Base-by-base conservation (phyloP, 2,888 invertebrate species). In the Pinctada fucata region DNA sequence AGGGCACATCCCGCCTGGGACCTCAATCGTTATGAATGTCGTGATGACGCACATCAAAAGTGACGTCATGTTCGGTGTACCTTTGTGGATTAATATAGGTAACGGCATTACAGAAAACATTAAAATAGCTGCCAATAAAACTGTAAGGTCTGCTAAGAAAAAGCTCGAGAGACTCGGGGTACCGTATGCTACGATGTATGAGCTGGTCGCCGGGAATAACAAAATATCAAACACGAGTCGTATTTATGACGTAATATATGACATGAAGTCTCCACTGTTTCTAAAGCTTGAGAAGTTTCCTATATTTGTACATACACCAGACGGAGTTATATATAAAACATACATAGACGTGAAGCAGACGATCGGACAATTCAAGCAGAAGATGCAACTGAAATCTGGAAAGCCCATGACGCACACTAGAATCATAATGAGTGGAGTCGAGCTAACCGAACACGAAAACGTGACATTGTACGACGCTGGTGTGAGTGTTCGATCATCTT, bases 321-420 rank as follows among this genome's bases (percentile, higher is more conserved):
- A 88, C 68, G 86, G 86, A 50, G 79, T 86, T 31, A 89, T 90
- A 74, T 89, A 89, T 82, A 88, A 88, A 79, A 88, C 88, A 76
- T 84, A 85, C 76, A 81, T 85, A 2, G 83, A 88, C 71, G 84
- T 84, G 0, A 84, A 87, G 73, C 86, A 86, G 78, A 85, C 86
- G 10, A 77, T 90, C 16, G 84, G 82, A 58, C 81, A 82, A 8
- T 83, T 90, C 72, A 87, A 88, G 66, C 78, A 84, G 65, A 86
- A 87, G 65, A 86, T 89, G n/a, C 84, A 88, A 72, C 77, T 83
- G 80, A 88, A 88, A 80, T 86, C 90, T 48, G 88, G 88, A 1
- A 79, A 87, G 50, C 84, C 88, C 0, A 82, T 87, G 64, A 82
- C 80, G 13, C 79, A 84, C 47, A 84, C 87, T 74, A 79, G 84